These are phyloP conservation scores for Carapus acus DNA, from an alignment of 2,797 vertebrate genomes.

Conservation along the genomic window DNA sequence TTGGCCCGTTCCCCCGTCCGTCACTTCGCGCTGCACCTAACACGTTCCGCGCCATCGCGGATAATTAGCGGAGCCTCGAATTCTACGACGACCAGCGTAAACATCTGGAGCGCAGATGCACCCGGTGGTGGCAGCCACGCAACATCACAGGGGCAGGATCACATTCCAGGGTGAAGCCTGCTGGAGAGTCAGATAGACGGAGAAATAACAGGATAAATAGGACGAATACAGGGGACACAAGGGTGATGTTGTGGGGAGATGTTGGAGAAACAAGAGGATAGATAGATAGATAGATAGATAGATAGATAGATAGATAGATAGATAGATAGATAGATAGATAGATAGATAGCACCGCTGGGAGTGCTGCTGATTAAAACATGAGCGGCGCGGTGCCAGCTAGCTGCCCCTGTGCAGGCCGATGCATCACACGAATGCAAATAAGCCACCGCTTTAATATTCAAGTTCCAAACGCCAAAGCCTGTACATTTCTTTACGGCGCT, in stretches of 20 bases:
- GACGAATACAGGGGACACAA: conserved; percentile 6
- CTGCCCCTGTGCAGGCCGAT: conserved; percentile 34
- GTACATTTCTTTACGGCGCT: conserved; percentile 30
- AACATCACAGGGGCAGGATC: conserved; percentile 24
- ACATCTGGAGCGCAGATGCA: conserved; percentile 59
- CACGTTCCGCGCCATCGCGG: conserved; percentile 44
- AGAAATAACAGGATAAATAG: conserved; percentile 20
- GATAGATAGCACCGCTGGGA: conserved; percentile 32
- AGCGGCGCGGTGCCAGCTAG: conserved; percentile 47
- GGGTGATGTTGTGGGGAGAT: conserved; percentile 27
- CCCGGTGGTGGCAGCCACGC: conserved; percentile 36
- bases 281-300: conserved; percentile 6
- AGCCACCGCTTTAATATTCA: conserved; percentile 61
- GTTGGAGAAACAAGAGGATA: conserved; percentile 35
- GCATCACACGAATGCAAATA: conserved; percentile 62
- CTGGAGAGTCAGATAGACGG: conserved; percentile 37
- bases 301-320: conserved; percentile 13
- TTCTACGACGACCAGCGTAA: conserved; percentile 15
- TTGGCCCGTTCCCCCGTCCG: no score
- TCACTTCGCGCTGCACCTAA: conserved; percentile 5
- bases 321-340: conserved; percentile 19
- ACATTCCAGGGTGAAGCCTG: conserved; percentile 45
- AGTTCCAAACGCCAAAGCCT: conserved; percentile 38
- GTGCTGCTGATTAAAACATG: conserved; percentile 59
- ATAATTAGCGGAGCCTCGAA: no score